These are phyloP conservation scores for Balaeniceps rex DNA, from an alignment of 2,113 vertebrate species.

Conservation along the genomic window DNA sequence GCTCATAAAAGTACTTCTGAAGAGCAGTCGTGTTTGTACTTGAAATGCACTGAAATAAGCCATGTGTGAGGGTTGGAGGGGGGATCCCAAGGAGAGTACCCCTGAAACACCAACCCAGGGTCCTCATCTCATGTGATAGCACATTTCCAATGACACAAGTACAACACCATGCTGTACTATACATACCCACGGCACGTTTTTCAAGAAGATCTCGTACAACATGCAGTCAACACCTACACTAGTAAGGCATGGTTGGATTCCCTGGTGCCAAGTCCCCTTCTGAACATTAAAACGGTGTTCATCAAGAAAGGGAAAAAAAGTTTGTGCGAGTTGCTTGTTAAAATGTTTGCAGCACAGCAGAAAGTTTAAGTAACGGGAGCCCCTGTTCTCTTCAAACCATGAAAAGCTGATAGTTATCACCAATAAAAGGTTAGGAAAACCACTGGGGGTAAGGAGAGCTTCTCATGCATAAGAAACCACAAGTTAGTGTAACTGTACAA, in stretches of 20 bases:
- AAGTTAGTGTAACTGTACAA: background rate
- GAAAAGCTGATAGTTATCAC: background rate
- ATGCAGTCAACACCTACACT: background rate
- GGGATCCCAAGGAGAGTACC: background rate
- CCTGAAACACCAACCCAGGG: background rate
- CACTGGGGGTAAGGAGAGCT: background rate
- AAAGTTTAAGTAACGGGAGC: background rate
- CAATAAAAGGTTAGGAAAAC: background rate
- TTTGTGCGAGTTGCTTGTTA: background rate
- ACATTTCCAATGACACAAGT: background rate
- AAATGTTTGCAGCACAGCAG: background rate
- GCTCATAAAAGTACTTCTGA: conserved; percentile 31
- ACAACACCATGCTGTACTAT: background rate
- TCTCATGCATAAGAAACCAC: background rate
- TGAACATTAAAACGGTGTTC: background rate
- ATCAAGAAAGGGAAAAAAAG: background rate
- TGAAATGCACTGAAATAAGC: background rate
- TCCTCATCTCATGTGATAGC: background rate
- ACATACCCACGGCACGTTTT: background rate
- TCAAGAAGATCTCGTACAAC: background rate
- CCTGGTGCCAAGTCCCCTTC: background rate
- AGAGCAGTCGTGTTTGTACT: background rate
- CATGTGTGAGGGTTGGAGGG: background rate
- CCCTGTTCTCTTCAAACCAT: background rate
- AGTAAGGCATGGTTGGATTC: background rate